phyloP scores from a whole-genome alignment of 2,113 vertebrate species.

The Vireo altiloquus region DNA sequence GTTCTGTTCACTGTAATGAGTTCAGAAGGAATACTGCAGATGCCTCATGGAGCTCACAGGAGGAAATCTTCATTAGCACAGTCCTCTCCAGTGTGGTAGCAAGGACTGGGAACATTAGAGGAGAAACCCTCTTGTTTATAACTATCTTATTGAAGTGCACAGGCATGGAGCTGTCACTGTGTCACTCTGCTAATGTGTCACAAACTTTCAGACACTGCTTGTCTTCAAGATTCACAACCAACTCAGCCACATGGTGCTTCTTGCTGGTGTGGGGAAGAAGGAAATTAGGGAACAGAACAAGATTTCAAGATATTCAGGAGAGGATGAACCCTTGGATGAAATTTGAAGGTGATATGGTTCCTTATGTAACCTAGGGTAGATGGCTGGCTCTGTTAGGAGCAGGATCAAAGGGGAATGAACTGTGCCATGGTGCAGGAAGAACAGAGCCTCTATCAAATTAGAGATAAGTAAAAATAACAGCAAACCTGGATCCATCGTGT shows the following conservation, averaged over 20 bases:
- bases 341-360: background rate
- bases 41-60: constrained; percentile 44
- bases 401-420: background rate
- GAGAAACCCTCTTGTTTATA: constrained; percentile 41
- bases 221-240: background rate
- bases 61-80: constrained; percentile 49
- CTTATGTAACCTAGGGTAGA: background rate
- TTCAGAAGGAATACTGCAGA: background rate
- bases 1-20: constrained; percentile 34
- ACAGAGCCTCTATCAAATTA: background rate
- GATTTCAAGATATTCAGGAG: background rate
- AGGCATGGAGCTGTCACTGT: background rate
- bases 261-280: background rate
- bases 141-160: constrained; percentile 43
- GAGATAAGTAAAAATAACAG: background rate
- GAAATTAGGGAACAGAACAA: background rate
- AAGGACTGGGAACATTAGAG: constrained; percentile 37
- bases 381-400: background rate
- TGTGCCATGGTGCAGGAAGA: background rate
- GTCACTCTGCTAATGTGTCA: background rate
- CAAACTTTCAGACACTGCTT: background rate
- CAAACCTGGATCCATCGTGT: background rate
- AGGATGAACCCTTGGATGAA: background rate
- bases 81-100: constrained; percentile 16
- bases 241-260: background rate